Conservation (phyloP, 1,140 invertebrate species). For the Agrypnia vestita region DNA sequence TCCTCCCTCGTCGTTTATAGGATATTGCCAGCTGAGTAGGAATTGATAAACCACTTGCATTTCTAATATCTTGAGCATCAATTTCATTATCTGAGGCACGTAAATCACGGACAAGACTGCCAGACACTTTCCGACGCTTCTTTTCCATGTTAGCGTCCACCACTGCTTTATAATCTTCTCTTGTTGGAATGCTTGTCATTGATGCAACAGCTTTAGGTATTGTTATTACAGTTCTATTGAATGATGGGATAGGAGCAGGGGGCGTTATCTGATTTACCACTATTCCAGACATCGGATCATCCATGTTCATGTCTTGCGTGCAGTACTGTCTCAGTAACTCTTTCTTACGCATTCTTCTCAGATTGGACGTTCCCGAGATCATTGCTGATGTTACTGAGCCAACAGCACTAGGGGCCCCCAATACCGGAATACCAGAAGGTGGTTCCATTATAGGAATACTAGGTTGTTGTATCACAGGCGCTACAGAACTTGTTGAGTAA, state of each 20-base stretch:
- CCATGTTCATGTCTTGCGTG: slow-evolving; percentile 89
- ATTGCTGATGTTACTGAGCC: slow-evolving; percentile 64
- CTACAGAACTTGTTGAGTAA: slow-evolving; percentile 75
- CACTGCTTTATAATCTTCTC: slow-evolving; percentile 84
- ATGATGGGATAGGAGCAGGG: slow-evolving; percentile 76
- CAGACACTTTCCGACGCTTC: slow-evolving; percentile 78
- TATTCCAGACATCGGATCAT: slow-evolving; percentile 75
- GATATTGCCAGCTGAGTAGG: slow-evolving; percentile 61
- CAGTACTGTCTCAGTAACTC: slow-evolving; percentile 89
- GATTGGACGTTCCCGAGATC: slow-evolving; percentile 79
- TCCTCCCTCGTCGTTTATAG: slow-evolving; percentile 74
- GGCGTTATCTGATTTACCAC: slow-evolving; percentile 70
- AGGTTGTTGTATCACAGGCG: slow-evolving; percentile 73
- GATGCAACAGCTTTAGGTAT: slow-evolving; percentile 91
- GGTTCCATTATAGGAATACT: slow-evolving; percentile 72
- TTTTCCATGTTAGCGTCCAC: slow-evolving; percentile 79
- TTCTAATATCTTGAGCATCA: slow-evolving; percentile 63
- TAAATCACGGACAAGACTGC: slow-evolving; percentile 73
- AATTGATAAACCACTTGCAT: slow-evolving; percentile 44
- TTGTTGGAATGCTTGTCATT: slow-evolving; percentile 87
- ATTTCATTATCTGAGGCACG: slow-evolving; percentile 72
- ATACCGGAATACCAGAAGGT: slow-evolving; percentile 65
- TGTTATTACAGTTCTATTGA: slow-evolving; percentile 83
- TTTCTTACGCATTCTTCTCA: slow-evolving; percentile 91
- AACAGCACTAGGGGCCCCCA: slow-evolving; percentile 62